Conservation (phyloP, 2,113 vertebrate genomes). For the Passer montanus region DNA sequence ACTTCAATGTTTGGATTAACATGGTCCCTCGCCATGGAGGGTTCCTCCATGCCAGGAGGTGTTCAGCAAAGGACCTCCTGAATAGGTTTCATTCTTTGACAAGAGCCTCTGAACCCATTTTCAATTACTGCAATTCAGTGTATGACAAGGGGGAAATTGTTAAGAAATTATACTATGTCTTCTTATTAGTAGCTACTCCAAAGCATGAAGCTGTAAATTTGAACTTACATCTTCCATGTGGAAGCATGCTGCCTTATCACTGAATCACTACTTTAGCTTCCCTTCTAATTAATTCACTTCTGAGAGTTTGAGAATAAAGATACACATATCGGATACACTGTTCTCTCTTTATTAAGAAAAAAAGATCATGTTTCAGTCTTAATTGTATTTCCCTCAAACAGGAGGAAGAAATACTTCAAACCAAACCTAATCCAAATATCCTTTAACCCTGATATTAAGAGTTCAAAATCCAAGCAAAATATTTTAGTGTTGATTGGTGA, state of each 20-base stretch:
- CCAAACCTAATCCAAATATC: neutral
- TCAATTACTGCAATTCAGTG: neutral
- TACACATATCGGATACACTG: neutral
- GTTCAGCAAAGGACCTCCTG: neutral
- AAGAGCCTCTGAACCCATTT: neutral
- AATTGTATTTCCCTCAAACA: neutral
- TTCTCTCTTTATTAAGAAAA: constrained; percentile 14
- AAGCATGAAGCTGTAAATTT: neutral
- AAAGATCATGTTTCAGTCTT: neutral
- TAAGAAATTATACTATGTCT: neutral
- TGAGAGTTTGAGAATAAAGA: constrained; percentile 14
- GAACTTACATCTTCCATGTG: neutral
- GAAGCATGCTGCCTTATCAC: neutral
- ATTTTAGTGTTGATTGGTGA: neutral
- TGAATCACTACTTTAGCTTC: neutral
- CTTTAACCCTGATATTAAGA: neutral
- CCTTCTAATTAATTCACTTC: constrained; percentile 6
- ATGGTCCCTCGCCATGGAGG: neutral
- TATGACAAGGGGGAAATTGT: neutral
- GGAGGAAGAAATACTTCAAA: constrained; percentile 16
- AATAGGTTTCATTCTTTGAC: neutral
- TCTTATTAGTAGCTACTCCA: neutral
- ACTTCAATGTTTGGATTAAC: neutral
- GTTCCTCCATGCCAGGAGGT: too few relatives aligned
- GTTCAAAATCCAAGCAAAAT: neutral